Evolutionary conservation across 2,888 invertebrate genomes (phyloP).

Genomic region (Lepidocyrtinus sp.): DNA sequence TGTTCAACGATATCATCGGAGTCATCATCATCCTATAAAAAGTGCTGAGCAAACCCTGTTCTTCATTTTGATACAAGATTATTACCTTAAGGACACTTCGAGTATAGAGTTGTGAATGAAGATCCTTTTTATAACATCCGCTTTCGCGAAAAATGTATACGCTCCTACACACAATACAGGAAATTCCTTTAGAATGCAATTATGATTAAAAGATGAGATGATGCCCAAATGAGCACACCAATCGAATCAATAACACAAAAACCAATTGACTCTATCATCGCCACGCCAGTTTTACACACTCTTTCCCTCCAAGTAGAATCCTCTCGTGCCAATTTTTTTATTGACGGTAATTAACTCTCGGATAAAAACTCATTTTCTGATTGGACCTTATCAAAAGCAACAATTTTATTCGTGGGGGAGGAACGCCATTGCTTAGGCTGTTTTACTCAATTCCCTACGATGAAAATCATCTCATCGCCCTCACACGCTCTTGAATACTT

Average conservation of each 20-base stretch:
- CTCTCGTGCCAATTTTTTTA: not conserved
- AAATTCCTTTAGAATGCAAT: not conserved
- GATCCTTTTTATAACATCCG: not conserved
- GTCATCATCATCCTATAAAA: not conserved
- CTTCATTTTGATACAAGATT: not conserved
- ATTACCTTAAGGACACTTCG: not conserved
- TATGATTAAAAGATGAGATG: not conserved
- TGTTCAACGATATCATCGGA: not conserved
- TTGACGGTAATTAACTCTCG: not conserved
- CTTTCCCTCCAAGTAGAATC: not conserved
- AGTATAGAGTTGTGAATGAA: not conserved
- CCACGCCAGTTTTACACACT: too few relatives aligned
- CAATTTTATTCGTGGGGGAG: not conserved
- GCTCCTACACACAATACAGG: not conserved
- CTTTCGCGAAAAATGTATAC: too few relatives aligned
- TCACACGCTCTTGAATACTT: not conserved
- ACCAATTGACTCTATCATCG: too few relatives aligned
- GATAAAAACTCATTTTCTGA: not conserved
- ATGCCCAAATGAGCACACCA: not conserved
- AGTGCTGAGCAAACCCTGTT: not conserved
- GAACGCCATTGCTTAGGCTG: not conserved
- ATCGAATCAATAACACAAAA: not conserved
- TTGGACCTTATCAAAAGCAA: not conserved
- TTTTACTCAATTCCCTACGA: not conserved
- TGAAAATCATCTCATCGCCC: not conserved